Conservation (phyloP, 1,140 invertebrate genomes). For the Ganaspis sp. region DNA sequence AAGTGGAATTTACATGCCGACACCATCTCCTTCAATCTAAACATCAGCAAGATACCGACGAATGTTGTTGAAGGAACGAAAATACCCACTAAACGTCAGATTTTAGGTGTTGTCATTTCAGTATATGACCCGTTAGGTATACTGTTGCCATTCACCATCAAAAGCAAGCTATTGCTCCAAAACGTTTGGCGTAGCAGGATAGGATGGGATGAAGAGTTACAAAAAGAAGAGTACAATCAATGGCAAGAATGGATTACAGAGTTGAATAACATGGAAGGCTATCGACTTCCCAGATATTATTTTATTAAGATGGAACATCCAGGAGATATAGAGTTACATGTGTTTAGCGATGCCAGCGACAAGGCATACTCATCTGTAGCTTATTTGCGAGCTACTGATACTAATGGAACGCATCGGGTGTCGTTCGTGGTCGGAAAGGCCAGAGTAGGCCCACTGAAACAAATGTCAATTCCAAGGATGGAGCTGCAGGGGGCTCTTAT, state of each 20-base stretch:
- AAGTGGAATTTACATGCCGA: conserved; percentile 3
- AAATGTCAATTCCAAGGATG: conserved; percentile 52
- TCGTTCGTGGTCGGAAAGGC: background rate
- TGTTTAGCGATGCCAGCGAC: conserved; percentile 65
- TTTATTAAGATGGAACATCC: background rate
- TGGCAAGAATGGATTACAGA: conserved; percentile 31
- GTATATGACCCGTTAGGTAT: conserved; percentile 57
- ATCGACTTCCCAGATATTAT: background rate
- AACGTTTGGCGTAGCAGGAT: conserved; percentile 47
- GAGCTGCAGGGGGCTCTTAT: conserved; percentile 55
- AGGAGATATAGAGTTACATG: conserved; percentile 54
- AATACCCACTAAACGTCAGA: conserved; percentile 42
- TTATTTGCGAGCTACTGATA: conserved; percentile 50
- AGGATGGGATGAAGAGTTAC: conserved; percentile 51
- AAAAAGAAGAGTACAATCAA: conserved; percentile 3
- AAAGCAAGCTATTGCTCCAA: conserved; percentile 49
- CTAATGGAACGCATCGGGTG: too few species aligned
- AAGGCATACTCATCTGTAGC: conserved; percentile 55
- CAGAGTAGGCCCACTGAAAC: background rate
- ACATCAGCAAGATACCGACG: background rate
- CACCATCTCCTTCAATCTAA: background rate
- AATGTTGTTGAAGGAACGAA: conserved; percentile 25
- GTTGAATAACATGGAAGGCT: background rate
- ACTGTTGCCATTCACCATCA: conserved; percentile 43
- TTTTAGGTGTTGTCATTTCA: conserved; percentile 46